Percentiles rank a stretch among this genome's conserved stretches.
Conservation (phyloP, 1,140 invertebrate genomes). For the Orius insidiosus region DNA sequence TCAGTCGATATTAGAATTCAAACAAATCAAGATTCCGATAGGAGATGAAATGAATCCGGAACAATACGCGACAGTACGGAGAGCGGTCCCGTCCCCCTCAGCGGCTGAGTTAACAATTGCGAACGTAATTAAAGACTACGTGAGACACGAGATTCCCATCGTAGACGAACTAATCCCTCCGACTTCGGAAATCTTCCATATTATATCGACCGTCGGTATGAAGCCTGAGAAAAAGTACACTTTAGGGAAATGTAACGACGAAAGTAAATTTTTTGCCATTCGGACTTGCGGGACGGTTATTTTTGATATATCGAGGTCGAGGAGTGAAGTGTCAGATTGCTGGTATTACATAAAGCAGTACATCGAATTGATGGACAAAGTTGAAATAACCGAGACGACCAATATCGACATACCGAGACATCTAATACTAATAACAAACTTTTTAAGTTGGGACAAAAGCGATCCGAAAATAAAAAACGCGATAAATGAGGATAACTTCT, state of each 20-base stretch:
- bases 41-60: no score
- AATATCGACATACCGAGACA: neutral
- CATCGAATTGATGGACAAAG: constrained; percentile 2
- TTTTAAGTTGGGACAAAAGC: constrained; percentile 3
- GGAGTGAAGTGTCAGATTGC: neutral
- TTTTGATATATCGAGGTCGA: constrained; percentile 7
- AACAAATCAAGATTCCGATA: no score
- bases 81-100: no score
- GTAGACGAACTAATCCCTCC: no score
- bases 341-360: constrained; percentile 6
- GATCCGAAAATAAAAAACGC: neutral
- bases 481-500: neutral
- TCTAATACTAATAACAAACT: constrained; percentile 1
- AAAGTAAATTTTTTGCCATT: neutral
- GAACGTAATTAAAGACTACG: no score
- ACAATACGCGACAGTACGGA: no score
- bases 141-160: no score
- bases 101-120: no score
- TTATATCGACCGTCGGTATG: no score
- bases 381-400: neutral
- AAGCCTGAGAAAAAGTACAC: no score
- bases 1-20: no score
- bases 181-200: no score
- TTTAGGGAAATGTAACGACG: neutral
- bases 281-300: constrained; percentile 4